These are phyloP conservation scores for Syngnathus scovelli DNA, from an alignment of 2,113 vertebrate genomes.

Conservation along the genomic window DNA sequence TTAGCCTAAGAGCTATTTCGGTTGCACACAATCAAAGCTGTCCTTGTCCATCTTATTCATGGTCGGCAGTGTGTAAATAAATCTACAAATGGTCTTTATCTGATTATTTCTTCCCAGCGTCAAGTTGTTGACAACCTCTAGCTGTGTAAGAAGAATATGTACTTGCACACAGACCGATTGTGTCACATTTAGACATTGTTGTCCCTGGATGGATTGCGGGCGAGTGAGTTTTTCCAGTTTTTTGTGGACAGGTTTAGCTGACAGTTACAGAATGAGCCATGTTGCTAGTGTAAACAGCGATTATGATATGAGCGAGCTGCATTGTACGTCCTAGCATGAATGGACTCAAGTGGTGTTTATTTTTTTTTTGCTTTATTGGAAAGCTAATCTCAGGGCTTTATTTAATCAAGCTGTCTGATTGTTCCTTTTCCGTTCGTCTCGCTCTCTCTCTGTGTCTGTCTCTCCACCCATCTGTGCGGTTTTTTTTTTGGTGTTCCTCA, in stretches of 20 bases:
- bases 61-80: constrained; percentile 26
- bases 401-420: not conserved
- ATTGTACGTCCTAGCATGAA: constrained; percentile 16
- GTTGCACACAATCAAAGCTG: constrained; percentile 8
- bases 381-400: not conserved
- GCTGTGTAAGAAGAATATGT: not conserved
- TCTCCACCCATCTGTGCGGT: not conserved
- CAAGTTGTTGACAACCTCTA: constrained; percentile 2
- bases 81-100: constrained; percentile 27
- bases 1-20: not conserved
- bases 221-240: constrained; percentile 70
- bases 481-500: constrained; percentile 10
- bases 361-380: not conserved
- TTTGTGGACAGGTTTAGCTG: constrained; percentile 49
- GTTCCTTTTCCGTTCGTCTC: not conserved
- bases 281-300: constrained; percentile 61
- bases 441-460: not conserved
- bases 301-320: constrained; percentile 15
- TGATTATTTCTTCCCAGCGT: constrained; percentile 9
- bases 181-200: constrained; percentile 35
- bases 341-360: constrained; percentile 23
- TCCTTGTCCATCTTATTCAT: constrained; percentile 17
- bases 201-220: constrained; percentile 61
- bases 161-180: constrained; percentile 15
- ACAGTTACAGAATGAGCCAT: constrained; percentile 40